phyloP scores from a whole-genome alignment of 1,140 invertebrate genomes.

The Conopomorpha cramerella region DNA sequence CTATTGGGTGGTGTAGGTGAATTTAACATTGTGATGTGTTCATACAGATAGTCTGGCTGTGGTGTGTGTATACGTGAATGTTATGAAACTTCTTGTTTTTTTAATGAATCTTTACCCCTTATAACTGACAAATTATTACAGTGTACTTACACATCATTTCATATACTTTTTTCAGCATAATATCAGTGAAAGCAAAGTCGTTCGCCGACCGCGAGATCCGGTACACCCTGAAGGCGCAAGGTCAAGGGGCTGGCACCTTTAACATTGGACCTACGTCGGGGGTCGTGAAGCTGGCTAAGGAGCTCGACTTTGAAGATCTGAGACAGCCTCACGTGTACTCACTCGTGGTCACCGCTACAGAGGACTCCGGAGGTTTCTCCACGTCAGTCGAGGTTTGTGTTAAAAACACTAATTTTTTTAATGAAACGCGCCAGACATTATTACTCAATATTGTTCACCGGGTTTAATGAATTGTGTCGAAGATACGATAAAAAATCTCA shows the following conservation, averaged over 20 bases:
- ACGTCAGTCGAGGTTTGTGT: slow-evolving; percentile 86
- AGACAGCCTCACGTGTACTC: slow-evolving; percentile 92
- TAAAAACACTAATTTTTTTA: not conserved
- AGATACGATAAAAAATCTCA: too few relatives aligned
- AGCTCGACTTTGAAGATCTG: slow-evolving; percentile 93
- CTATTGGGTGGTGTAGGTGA: too few relatives aligned
- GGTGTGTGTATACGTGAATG: too few relatives aligned
- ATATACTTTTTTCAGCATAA: slow-evolving; percentile 73
- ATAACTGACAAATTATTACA: too few relatives aligned
- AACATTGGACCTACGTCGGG: slow-evolving; percentile 93
- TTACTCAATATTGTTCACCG: too few relatives aligned
- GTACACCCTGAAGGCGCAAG: slow-evolving; percentile 91
- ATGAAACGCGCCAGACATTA: too few relatives aligned
- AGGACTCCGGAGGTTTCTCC: slow-evolving; percentile 94
- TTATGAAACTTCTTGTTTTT: too few relatives aligned
- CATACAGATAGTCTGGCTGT: too few relatives aligned
- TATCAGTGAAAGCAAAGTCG: slow-evolving; percentile 94
- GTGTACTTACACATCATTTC: too few relatives aligned
- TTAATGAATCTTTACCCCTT: too few relatives aligned
- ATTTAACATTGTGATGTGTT: too few relatives aligned
- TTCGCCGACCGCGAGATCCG: slow-evolving; percentile 94
- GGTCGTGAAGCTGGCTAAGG: slow-evolving; percentile 92
- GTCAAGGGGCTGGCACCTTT: slow-evolving; percentile 92
- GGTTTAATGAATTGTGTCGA: too few relatives aligned
- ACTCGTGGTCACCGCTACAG: slow-evolving; percentile 89